phyloP scores from a whole-genome alignment of 2,113 vertebrate genomes.

The Numenius arquata region DNA sequence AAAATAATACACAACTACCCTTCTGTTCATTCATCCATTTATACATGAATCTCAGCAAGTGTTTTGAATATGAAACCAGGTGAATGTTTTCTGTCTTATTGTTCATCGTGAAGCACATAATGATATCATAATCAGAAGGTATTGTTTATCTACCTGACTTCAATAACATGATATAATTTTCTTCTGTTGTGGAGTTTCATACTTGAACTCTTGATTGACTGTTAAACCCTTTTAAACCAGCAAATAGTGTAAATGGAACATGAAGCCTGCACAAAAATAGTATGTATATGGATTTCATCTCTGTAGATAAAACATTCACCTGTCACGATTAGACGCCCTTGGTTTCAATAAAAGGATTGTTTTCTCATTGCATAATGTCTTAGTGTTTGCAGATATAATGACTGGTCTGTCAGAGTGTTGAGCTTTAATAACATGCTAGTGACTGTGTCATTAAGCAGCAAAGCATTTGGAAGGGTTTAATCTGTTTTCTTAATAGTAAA shows the following conservation, averaged over 20 bases:
- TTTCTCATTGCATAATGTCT: constrained; percentile 9
- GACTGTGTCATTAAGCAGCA: constrained; percentile 36
- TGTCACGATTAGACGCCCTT: not conserved
- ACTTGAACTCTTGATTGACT: constrained; percentile 14
- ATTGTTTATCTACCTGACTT: constrained; percentile 35
- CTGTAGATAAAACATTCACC: constrained; percentile 11
- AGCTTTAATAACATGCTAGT: constrained; percentile 29
- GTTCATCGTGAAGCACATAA: constrained; percentile 14
- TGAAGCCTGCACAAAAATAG: not conserved
- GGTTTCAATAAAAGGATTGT: constrained; percentile 24
- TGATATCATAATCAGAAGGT: not conserved
- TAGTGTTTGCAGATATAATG: constrained; percentile 10
- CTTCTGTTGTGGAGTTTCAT: constrained; percentile 3
- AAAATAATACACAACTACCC: constrained; percentile 37
- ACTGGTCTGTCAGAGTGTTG: not conserved
- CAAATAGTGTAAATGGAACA: constrained; percentile 15
- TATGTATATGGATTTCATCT: not conserved
- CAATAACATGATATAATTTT: constrained; percentile 1
- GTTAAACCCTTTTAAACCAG: constrained; percentile 26
- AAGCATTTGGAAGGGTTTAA: constrained; percentile 19
- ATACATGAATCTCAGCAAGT: constrained; percentile 29
- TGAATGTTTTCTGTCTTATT: constrained; percentile 7
- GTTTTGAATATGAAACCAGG: constrained; percentile 31
- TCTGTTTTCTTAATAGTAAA: not conserved
- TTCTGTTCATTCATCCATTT: constrained; percentile 52